These are phyloP conservation scores for Gephyroberyx darwinii DNA, from an alignment of 2,797 vertebrate genomes.

Conservation along the genomic window DNA sequence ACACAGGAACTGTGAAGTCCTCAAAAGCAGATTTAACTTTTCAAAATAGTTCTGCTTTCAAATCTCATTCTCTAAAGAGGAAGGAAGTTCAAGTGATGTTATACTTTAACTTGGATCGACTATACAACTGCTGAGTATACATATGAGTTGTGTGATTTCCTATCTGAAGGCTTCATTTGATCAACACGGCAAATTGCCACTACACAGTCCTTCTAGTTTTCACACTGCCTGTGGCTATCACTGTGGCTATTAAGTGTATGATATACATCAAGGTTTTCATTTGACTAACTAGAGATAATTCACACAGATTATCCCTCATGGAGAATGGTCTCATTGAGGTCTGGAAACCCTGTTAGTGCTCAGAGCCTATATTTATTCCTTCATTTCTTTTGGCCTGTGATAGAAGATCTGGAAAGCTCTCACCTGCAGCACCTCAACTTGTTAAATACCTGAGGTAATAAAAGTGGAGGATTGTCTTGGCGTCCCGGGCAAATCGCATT, in stretches of 20 bases:
- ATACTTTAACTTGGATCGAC: too few relatives aligned
- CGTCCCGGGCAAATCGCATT: not conserved
- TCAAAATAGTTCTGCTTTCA: not conserved
- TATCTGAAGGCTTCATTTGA: too few relatives aligned
- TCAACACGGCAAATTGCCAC: too few relatives aligned
- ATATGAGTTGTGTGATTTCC: too few relatives aligned
- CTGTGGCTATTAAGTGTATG: too few relatives aligned
- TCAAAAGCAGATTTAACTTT: not conserved
- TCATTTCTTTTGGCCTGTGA: slow-evolving; percentile 11
- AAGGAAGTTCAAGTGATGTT: too few relatives aligned
- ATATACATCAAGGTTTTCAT: too few relatives aligned
- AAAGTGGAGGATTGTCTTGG: slow-evolving; percentile 24
- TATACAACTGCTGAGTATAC: too few relatives aligned
- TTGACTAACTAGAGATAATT: too few relatives aligned
- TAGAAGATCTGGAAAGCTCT: slow-evolving; percentile 20
- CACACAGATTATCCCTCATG: slow-evolving; percentile 7
- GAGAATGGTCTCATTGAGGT: slow-evolving; percentile 16
- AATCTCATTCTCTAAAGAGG: not conserved
- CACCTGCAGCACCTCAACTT: slow-evolving; percentile 6
- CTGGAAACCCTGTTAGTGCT: slow-evolving; percentile 11
- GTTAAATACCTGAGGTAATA: slow-evolving; percentile 16
- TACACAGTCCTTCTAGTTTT: too few relatives aligned
- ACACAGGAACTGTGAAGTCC: not conserved
- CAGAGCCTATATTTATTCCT: slow-evolving; percentile 20
- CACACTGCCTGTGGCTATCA: too few relatives aligned